Percentiles rank a stretch among this genome's conserved stretches.
These are phyloP conservation scores for Acanthiza pusilla DNA, from an alignment of 2,797 vertebrate species.

Conservation along the genomic window DNA sequence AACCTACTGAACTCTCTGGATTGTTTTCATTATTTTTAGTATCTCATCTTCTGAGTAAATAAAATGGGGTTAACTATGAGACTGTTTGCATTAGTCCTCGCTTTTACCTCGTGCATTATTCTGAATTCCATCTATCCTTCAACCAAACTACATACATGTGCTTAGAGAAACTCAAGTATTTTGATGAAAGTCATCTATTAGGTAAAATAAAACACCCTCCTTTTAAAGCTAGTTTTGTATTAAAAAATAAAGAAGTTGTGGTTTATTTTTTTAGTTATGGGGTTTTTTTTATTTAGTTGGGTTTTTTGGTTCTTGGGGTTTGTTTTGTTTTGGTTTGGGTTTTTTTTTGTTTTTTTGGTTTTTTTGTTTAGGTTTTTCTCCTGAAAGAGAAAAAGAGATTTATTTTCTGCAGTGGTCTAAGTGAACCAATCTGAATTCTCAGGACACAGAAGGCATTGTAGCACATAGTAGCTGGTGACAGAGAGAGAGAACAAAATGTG, in stretches of 20 bases:
- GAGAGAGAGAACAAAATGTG: background rate
- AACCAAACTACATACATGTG: fast-evolving
- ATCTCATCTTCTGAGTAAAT: background rate
- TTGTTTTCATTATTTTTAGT: background rate
- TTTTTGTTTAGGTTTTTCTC: fast-evolving
- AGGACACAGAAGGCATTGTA: background rate
- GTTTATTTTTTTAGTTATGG: background rate
- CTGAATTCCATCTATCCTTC: background rate
- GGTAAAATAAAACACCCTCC: background rate
- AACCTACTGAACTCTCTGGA: background rate
- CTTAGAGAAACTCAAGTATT: background rate
- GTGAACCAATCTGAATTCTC: background rate
- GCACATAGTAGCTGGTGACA: background rate
- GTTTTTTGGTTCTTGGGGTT: background rate
- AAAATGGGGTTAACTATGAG: background rate
- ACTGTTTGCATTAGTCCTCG: background rate
- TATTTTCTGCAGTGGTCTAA: background rate
- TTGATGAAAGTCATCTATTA: background rate
- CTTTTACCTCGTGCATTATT: background rate
- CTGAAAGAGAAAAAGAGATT: background rate
- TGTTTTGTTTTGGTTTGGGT: no score
- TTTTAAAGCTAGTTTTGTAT: background rate
- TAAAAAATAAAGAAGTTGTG: background rate
- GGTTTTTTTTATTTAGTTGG: no score
- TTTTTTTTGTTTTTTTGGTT: background rate